phyloP scores from a whole-genome alignment of 2,888 invertebrate genomes.

The Marasmarcha lunaedactyla region DNA sequence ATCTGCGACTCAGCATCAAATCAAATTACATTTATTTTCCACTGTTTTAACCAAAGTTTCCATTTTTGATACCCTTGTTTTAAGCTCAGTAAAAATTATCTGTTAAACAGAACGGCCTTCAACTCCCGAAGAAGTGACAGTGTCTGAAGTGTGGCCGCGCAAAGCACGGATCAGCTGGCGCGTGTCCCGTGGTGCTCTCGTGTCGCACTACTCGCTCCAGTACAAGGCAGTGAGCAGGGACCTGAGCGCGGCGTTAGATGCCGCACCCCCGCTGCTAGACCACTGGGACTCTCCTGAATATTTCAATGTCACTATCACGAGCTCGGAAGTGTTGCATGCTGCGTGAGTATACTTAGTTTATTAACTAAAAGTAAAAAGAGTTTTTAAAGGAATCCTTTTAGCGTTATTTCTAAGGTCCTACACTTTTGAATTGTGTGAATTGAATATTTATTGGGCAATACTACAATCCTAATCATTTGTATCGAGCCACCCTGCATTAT shows the following conservation, averaged over 20 bases:
- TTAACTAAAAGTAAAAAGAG: no score
- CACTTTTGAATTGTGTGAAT: no score
- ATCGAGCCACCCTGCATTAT: no score
- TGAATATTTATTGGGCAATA: no score
- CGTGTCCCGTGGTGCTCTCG: conserved; percentile 44
- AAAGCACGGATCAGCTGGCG: conserved; percentile 56
- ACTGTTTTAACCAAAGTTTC: no score
- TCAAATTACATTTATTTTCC: no score
- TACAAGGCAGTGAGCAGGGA: conserved; percentile 47
- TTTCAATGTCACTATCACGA: conserved; percentile 50
- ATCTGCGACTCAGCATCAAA: no score
- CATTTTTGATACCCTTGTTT: no score
- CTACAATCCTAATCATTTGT: no score
- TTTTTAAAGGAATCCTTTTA: neutral
- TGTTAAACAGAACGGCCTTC: conserved; percentile 43
- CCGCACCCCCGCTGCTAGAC: conserved; percentile 44
- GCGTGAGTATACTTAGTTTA: conserved; percentile 36
- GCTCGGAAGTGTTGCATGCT: conserved; percentile 54
- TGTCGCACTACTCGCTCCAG: conserved; percentile 55
- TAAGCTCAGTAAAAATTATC: no score
- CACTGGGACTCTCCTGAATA: conserved; percentile 53
- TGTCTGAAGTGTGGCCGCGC: conserved; percentile 60
- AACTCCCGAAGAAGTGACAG: conserved; percentile 52
- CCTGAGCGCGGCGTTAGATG: conserved; percentile 40
- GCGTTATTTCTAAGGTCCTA: neutral